A percentile compares a stretch with the other conserved stretches of the same genome.
Conservation (phyloP, 2,797 vertebrate genomes). For the Buceros bicornis region DNA sequence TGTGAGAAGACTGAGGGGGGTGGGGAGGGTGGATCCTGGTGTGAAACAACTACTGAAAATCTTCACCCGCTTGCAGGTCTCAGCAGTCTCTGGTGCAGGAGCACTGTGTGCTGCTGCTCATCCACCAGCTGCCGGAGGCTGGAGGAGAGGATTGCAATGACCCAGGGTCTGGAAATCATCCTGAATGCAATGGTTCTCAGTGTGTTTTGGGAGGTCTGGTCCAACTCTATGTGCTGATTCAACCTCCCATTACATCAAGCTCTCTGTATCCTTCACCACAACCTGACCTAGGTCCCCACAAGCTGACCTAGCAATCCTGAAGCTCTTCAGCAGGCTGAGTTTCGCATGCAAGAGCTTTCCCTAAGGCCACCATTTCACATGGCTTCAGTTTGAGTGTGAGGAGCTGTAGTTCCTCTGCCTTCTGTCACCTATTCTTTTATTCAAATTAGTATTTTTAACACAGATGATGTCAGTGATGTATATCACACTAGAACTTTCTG, state of each 20-base stretch:
- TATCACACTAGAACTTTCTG: neutral
- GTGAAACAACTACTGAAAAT: neutral
- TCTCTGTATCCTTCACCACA: neutral
- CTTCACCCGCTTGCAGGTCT: neutral
- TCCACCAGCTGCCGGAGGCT: neutral
- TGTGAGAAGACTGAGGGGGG: neutral
- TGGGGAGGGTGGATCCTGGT: neutral
- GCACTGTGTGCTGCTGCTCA: neutral
- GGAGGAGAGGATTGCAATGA: neutral
- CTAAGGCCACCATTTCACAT: neutral
- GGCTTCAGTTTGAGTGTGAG: neutral
- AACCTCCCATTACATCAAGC: neutral
- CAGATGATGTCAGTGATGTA: neutral
- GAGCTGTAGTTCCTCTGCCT: neutral
- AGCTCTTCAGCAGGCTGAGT: neutral
- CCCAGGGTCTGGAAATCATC: neutral
- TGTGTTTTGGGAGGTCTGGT: neutral
- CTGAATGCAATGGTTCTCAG: rapidly evolving
- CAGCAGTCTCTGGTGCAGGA: neutral
- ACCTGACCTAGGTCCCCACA: neutral
- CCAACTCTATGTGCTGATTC: neutral
- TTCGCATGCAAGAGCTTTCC: neutral
- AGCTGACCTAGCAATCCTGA: neutral
- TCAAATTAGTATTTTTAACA: neutral
- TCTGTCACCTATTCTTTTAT: neutral